Conservation (phyloP, 2,888 invertebrate species). For the Mellilla xanthometata region DNA sequence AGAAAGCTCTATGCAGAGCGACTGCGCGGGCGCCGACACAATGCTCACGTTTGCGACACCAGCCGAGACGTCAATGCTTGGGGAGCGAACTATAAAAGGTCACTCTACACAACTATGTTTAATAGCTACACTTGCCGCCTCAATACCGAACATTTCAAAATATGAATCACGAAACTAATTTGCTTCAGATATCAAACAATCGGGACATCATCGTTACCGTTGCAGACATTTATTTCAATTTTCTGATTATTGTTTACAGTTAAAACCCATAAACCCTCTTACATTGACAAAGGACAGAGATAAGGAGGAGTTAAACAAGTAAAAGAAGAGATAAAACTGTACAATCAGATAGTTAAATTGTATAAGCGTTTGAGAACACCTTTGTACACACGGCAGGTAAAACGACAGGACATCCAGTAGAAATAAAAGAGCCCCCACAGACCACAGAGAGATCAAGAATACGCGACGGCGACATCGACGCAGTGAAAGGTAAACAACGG, state of each 20-base stretch:
- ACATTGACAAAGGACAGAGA: conserved; percentile 28
- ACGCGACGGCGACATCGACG: conserved; percentile 33
- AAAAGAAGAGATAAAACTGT: conserved; percentile 39
- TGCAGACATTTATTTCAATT: too few relatives aligned
- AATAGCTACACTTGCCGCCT: conserved; percentile 33
- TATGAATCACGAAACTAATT: conserved; percentile 26
- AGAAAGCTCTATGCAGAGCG: conserved; percentile 54
- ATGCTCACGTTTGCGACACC: conserved; percentile 65
- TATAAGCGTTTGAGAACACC: conserved; percentile 49
- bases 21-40: conserved; percentile 38
- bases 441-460: conserved; percentile 33
- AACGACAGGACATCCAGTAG: conserved; percentile 44
- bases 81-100: conserved; percentile 31
- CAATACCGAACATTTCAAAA: conserved; percentile 37
- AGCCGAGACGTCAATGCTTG: conserved; percentile 36
- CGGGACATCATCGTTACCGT: conserved; percentile 14
- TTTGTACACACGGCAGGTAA: conserved; percentile 55
- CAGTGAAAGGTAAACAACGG: conserved; percentile 62
- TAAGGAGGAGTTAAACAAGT: conserved; percentile 40
- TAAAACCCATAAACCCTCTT: conserved; percentile 16
- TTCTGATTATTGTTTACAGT: conserved; percentile 13
- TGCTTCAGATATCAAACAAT: conserved; percentile 17
- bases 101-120: conserved; percentile 30
- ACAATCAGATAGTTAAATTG: conserved; percentile 38
- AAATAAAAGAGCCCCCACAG: conserved; percentile 40